Base-by-base conservation (phyloP, 2,888 invertebrate species). In the Ypsolopha scabrella region DNA sequence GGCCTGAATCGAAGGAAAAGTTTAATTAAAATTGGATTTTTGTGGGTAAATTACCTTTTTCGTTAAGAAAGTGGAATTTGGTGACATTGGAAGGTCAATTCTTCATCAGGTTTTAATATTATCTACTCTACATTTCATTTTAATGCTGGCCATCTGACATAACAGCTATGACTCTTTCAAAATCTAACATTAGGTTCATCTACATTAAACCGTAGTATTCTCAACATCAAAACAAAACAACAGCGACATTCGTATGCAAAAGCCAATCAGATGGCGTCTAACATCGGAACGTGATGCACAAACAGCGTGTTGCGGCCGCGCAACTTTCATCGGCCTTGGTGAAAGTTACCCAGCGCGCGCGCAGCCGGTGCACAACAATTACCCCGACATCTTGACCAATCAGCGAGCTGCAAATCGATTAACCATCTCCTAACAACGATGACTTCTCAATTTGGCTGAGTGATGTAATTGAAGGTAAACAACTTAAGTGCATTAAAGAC, bases 321-420 rank as follows among this genome's bases (percentile, higher is more conserved):
- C 64, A 74, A 80, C 82, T 85, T 85, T 81, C 83, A 75, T 80
- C 75, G 76, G 69, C 70, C 70, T 74, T 79, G 75, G 81, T 73
- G 83, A 85, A 83, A 83, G 80, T 80, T 66, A 52, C 63, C 57
- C 74, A 70, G 54, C 66, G 70, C 53, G 14, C 8, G 11, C 43
- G 48, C 48, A 39, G 39, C 14, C 48, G 37, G 33, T 46, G 35
- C 46, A 46, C 39, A 45, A 48, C 52, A 52, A 52, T 50, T 52
- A 48, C 50, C 7, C 49, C 34, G 44, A 24, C 52, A 48, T 46
- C 7, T 45, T 39, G 44, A 24, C 52, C 44, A 52, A 48, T 47
- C 45, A 37, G 33, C 10, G 37, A 14, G n/a, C 47, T 3, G 43
- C n/a, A 43, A 1, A 13, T 13, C 24, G 11, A 4, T 24, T 13